Evolutionary conservation across 2,888 invertebrate species (phyloP), one percentile per base, ranked within the genome.

Genomic region (Tyria jacobaeae): DNA sequence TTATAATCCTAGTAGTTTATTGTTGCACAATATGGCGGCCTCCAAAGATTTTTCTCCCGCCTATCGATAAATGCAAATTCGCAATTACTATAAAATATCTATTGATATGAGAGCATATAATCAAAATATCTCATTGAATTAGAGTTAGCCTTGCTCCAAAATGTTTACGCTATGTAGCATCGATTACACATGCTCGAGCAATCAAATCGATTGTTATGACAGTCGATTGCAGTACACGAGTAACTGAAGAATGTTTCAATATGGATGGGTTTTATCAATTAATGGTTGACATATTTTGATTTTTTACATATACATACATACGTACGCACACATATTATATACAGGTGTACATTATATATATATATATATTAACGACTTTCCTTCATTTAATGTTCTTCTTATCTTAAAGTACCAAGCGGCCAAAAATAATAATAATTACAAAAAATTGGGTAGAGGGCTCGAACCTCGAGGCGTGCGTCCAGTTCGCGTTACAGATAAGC

Each of bases 101-200:
- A 31, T 53, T 1, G n/a, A 39, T n/a, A 17, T 35, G 44, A 52
- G 44, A 52, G 52, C 12, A 25, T 21, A 37, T 51, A 50, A 51
- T 52, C 52, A 25, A 52, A 21, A 52, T 1, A 34, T 25, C 53
- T 53, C 52, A 35, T 59, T 47, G 37, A 53, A 44, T 59, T 44
- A 59, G 21, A 27, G 34, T 12, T 12, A 37, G 17, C 59, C 59
- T 59, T 48, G 59, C 49, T 59, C 59, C 7, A 59, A 53, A 53
- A 59, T 59, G 47, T 47, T 10, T 25, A 9, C n/a, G 7, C 14
- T 52, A 39, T 51, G n/a, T 44, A 21, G 47, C 34, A 51, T 52
- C 47, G 57, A 37, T 48, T 47, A 51, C 52, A 39, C 35, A 21
- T 55, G 51, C 31, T 51, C 44, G 44, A 55, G 49, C 35, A 41